These are phyloP conservation scores for Tursiops truncatus DNA, from an alignment of 2,113 vertebrate species.

Conservation along the genomic window DNA sequence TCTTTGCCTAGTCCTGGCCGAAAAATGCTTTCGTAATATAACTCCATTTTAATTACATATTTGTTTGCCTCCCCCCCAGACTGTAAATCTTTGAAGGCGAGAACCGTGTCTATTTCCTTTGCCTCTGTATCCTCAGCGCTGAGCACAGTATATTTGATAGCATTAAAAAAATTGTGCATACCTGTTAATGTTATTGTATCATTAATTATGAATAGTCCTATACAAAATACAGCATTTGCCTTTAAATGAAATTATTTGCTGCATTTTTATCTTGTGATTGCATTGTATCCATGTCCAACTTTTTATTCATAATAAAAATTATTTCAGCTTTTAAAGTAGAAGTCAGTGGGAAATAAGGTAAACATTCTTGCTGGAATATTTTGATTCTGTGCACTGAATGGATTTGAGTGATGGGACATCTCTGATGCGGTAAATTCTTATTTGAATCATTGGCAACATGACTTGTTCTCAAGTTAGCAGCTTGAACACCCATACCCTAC, in stretches of 20 bases:
- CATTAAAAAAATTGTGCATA: background rate
- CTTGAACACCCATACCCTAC: background rate
- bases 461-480: background rate
- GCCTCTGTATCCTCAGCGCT: background rate
- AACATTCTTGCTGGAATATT: background rate
- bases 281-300: background rate
- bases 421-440: background rate
- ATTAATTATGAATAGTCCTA: background rate
- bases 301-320: background rate
- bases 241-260: conserved; percentile 9
- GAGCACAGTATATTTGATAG: background rate
- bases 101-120: background rate
- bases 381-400: background rate
- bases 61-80: background rate
- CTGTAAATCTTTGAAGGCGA: background rate
- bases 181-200: background rate
- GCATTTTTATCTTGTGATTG: background rate
- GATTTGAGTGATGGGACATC: background rate
- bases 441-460: background rate
- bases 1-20: background rate
- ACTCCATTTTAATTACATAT: background rate
- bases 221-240: background rate
- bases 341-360: background rate
- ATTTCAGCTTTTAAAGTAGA: conserved; percentile 21
- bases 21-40: background rate